Base-by-base conservation (phyloP, 2,797 vertebrate genomes). In the Lepidocolaptes lacrymiger region DNA sequence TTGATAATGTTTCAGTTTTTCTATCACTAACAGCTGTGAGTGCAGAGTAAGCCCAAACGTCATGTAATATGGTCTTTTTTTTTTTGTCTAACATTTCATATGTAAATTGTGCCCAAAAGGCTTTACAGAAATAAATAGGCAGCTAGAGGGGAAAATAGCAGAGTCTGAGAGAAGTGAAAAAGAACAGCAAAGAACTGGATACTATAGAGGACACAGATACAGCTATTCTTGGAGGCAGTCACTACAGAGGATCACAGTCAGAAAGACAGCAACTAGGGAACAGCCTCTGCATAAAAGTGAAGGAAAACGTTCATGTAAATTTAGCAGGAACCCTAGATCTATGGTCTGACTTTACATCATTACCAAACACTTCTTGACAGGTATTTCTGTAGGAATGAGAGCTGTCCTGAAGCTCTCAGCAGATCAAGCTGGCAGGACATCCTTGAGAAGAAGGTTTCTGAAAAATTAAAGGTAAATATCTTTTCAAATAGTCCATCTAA, bases 11-110 rank as follows among this genome's bases (percentile, higher is more conserved):
- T 95, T 94, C 80, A 84, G 59, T 39, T 93, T 95, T 82, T 85
- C 71, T 94, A 96, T 95, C 91, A 73, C 61, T 94, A 92, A 87
- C 95, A 95, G 77, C 95, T 97, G 95, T 88, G 85, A 44, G 74
- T 61, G 51, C 75, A 66, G 69, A 85, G n/a, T 59, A 95, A 96
- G 64, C 49, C 52, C 63, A 79, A 87, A 62, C 21, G 86, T 88
- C 48, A 76, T 44, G 52, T 30, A 95, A 51, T 64, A 49, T 32
- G 68, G 64, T 51, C 82, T 26, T 15, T 49, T 49, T 62, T 77
- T 68, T 94, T 88, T 55, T 66, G 54, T 62, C 69, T 66, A 86
- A 55, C 1, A 82, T 82, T 92, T 93, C 59, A n/a, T 43, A 90
- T 34, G 59, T 54, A 84, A 93, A 79, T 75, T 85, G 18, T 58